Conservation (phyloP, 1,140 invertebrate species). For the Hestina assimilis region DNA sequence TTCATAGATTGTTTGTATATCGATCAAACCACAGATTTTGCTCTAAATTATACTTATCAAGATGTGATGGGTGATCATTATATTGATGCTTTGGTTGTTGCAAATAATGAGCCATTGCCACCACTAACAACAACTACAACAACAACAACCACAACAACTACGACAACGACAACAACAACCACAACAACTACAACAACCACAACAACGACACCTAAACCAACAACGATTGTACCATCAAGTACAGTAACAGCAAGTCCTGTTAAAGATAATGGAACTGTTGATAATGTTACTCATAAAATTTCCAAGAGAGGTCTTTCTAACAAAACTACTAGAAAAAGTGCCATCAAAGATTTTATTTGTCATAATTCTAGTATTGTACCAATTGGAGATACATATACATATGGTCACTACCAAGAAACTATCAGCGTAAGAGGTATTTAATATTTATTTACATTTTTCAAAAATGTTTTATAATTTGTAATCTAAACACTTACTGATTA, state of each 20-base stretch:
- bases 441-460: not conserved
- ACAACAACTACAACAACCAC: slow-evolving; percentile 51
- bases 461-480: too few species aligned
- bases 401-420: slow-evolving; percentile 84
- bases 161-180: slow-evolving; percentile 67
- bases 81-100: slow-evolving; percentile 85
- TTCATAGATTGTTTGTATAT: slow-evolving; percentile 87
- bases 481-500: too few species aligned
- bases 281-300: slow-evolving; percentile 33
- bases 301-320: slow-evolving; percentile 38
- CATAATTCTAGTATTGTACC: slow-evolving; percentile 80
- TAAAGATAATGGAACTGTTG: slow-evolving; percentile 33
- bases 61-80: slow-evolving; percentile 79
- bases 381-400: slow-evolving; percentile 82
- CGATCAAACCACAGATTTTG: slow-evolving; percentile 81
- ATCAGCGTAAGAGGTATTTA: slow-evolving; percentile 81
- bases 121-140: slow-evolving; percentile 81
- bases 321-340: slow-evolving; percentile 34
- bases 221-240: slow-evolving; percentile 26
- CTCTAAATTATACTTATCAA: slow-evolving; percentile 82
- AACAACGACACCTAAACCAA: slow-evolving; percentile 45
- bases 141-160: slow-evolving; percentile 75
- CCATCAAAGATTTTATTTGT: slow-evolving; percentile 77
- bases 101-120: slow-evolving; percentile 81
- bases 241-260: slow-evolving; percentile 33